Evolutionary conservation across 1,140 invertebrate genomes (phyloP).

Genomic region (Drosophila sp.): DNA sequence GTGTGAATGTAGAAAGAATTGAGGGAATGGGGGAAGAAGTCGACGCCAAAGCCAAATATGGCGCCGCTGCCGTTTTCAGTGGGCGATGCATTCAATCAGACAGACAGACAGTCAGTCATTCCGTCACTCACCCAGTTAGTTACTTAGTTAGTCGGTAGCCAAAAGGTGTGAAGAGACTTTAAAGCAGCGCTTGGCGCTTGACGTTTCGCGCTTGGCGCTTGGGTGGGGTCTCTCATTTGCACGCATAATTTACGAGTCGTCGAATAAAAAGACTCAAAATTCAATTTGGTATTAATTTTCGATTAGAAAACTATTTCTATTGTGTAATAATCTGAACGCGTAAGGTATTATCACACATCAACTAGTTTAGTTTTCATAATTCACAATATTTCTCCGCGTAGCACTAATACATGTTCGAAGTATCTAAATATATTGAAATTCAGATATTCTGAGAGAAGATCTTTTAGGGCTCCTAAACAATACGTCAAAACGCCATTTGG

Average conservation of each 20-base stretch:
- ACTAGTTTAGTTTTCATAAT: neutral
- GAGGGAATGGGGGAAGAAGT: conserved; percentile 5
- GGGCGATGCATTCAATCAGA: conserved; percentile 40
- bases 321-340: no score
- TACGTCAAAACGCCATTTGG: no score
- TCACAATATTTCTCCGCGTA: neutral
- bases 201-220: neutral
- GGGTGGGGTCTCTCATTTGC: conserved; percentile 25
- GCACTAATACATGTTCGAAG: no score
- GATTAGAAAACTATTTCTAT: no score
- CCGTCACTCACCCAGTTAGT: neutral
- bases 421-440: no score
- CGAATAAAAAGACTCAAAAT: no score
- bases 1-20: conserved; percentile 38
- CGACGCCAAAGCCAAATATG: conserved; percentile 58
- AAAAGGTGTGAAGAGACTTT: conserved; percentile 48
- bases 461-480: no score
- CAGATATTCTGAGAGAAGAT: no score
- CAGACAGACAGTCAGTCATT: neutral
- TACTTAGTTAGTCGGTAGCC: conserved; percentile 17
- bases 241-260: conserved; percentile 34
- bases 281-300: no score
- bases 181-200: conserved; percentile 16
- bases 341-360: no score
- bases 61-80: conserved; percentile 54